phyloP scores from a whole-genome alignment of 2,113 vertebrate genomes.

The Phainopepla nitens region DNA sequence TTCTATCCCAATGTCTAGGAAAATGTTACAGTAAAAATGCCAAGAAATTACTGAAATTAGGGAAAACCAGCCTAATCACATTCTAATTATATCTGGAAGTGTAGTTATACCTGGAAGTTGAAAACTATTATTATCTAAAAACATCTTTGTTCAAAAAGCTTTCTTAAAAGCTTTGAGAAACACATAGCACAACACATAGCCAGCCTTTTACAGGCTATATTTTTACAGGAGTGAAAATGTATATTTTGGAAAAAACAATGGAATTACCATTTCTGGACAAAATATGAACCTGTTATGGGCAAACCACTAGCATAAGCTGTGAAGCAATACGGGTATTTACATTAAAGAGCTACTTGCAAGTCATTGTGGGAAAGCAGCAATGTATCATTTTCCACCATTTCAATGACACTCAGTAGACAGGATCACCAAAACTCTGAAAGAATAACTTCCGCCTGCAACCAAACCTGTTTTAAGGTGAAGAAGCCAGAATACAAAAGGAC shows the following conservation, averaged over 20 bases:
- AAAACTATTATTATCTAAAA: not conserved
- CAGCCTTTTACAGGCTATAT: not conserved
- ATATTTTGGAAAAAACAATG: not conserved
- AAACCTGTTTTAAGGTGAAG: not conserved
- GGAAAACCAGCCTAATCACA: not conserved
- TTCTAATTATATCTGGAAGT: not conserved
- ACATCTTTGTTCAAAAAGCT: not conserved
- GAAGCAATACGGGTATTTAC: not conserved
- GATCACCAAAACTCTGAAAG: not conserved
- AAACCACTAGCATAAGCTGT: not conserved
- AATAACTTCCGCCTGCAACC: not conserved
- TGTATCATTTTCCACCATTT: not conserved
- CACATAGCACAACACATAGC: not conserved
- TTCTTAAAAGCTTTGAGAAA: not conserved
- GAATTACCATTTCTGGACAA: not conserved
- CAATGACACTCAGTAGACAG: not conserved
- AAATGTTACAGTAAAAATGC: not conserved
- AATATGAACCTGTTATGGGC: not conserved
- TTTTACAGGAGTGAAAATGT: not conserved
- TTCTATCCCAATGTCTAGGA: not conserved
- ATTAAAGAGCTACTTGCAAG: not conserved
- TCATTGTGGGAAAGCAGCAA: not conserved
- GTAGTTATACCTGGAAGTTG: not conserved
- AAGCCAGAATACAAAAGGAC: not conserved
- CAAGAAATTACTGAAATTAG: not conserved